These are phyloP conservation scores for Pentalonia nigronervosa DNA, from an alignment of 1,140 invertebrate species.

Conservation along the genomic window DNA sequence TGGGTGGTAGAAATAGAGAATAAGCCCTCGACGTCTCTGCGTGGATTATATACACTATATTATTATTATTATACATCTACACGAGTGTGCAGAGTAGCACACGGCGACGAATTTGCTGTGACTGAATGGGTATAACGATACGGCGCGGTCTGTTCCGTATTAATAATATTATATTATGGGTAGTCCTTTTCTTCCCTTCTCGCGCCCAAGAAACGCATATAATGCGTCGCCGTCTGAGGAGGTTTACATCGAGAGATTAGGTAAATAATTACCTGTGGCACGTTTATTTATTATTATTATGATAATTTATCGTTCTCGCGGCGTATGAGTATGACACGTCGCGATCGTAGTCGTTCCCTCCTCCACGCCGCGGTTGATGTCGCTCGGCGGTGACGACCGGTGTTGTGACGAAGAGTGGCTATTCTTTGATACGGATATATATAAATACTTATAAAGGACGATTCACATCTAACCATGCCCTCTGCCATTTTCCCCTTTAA, in stretches of 20 bases:
- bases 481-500: no score
- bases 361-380: not conserved
- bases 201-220: not conserved
- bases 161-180: not conserved
- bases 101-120: not conserved
- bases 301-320: slow-evolving; percentile 21
- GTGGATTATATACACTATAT: not conserved
- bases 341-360: not conserved
- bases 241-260: slow-evolving; percentile 5
- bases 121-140: slow-evolving; percentile 17
- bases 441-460: no score
- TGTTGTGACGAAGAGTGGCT: not conserved
- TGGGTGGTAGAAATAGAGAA: no score
- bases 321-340: not conserved
- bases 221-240: not conserved
- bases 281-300: slow-evolving; percentile 5
- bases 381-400: not conserved
- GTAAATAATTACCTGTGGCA: slow-evolving; percentile 2
- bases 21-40: slow-evolving; percentile 17
- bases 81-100: not conserved
- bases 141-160: not conserved
- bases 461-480: no score
- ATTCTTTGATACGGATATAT: no score
- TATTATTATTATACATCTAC: not conserved
- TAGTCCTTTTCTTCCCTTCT: not conserved